Evolutionary conservation across 2,888 invertebrate genomes (phyloP), one percentile per base, ranked within the genome.

Genomic region (Cantharis rustica): DNA sequence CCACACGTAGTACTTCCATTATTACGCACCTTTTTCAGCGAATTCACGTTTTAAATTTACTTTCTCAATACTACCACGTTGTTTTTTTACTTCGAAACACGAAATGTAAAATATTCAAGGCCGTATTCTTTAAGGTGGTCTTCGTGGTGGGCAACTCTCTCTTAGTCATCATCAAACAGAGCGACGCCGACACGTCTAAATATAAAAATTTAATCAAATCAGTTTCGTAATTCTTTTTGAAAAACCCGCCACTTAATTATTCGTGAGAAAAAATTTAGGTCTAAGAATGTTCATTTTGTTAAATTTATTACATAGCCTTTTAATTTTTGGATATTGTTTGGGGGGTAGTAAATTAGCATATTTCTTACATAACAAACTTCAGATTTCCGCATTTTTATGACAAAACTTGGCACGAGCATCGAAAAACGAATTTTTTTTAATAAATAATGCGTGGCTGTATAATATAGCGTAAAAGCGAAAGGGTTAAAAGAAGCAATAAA

Each of bases 181-280:
- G 17, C 64, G 64, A 23, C 64, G 64, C 64, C 64, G 64, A 66
- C 64, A 66, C 64, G 64, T 66, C 64, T 66, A 66, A 66, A 66
- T 66, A 66, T 47, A 47, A 47, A 47, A 47, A 2, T 47, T 47
- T 47, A 47, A 47, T 47, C 47, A 47, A 47, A 47, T 47, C 47
- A 47, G n/a, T 47, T n/a, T 47, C 47, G 47, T 47, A 47, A 47
- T 47, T n/a, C 47, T 47, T 47, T 47, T 47, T 47, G n/a, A 47
- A 47, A 47, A 47, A 47, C 47, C 47, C 7, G n/a, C 47, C n/a
- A 47, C 47, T 47, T 47, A 47, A 47, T 47, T 47, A 47, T n/a
- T 47, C 47, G 47, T n/a, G n/a, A 47, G 47, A n/a, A n/a, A 1
- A n/a, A 47, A 47, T 47, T 47, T 47, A 47, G 47, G 47, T 47